Percentiles rank a stretch among this genome's conserved stretches.
These are phyloP conservation scores for Azemiops feae DNA, from an alignment of 2,113 vertebrate genomes.

Conservation along the genomic window DNA sequence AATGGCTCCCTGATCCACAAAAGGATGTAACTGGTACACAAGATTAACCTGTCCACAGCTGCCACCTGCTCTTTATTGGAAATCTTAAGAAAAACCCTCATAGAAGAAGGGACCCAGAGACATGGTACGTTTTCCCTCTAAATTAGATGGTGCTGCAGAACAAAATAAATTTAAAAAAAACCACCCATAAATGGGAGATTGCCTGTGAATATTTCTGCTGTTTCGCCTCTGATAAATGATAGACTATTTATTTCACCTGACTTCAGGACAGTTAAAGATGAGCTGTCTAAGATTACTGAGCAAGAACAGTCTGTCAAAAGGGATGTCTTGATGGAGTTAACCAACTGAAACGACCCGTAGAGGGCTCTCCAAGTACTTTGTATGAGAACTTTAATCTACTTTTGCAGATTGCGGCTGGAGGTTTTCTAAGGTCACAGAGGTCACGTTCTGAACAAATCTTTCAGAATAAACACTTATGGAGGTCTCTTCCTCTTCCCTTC, in stretches of 20 bases:
- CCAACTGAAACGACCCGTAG: conserved; percentile 65
- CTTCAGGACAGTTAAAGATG: conserved; percentile 43
- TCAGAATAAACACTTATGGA: conserved; percentile 56
- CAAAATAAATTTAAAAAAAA: conserved; percentile 27
- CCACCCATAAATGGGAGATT: conserved; percentile 43
- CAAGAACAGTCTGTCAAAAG: conserved; percentile 1
- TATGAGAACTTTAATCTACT: conserved; percentile 54
- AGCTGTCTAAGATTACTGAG: conserved; percentile 12
- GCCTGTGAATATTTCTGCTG: conserved; percentile 40
- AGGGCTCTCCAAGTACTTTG: conserved; percentile 71
- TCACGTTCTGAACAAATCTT: conserved; percentile 76
- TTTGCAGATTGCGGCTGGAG: conserved; percentile 73
- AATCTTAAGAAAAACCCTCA: conserved; percentile 54
- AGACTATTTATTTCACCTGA: conserved; percentile 47
- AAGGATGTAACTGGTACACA: not conserved
- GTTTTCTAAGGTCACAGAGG: conserved; percentile 84
- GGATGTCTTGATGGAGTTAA: not conserved
- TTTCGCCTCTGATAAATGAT: conserved; percentile 53
- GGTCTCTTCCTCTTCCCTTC: not conserved
- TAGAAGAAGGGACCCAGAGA: conserved; percentile 59
- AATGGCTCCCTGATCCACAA: not conserved
- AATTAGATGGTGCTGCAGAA: conserved; percentile 45
- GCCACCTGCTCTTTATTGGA: conserved; percentile 3
- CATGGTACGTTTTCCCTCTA: conserved; percentile 62
- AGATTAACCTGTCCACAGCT: not conserved